Evolutionary conservation across 2,888 invertebrate species (phyloP), one percentile per base, ranked within the genome.

Genomic region (Cepaea hortensis): DNA sequence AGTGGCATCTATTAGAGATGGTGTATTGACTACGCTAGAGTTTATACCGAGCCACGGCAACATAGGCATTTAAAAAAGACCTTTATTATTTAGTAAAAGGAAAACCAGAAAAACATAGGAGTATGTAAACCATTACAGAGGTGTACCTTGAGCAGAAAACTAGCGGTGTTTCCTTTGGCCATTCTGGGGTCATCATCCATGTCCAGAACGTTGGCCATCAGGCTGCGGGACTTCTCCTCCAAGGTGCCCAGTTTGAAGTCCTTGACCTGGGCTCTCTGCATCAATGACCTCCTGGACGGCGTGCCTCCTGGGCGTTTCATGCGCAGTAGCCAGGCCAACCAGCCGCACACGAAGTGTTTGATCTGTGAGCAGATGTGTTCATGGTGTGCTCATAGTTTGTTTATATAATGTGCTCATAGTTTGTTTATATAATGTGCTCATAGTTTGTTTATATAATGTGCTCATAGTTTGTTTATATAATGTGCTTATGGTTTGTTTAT

Each of bases 301-400:
- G 81, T 82, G 68, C 88, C 88, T 84, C 98, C 98, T 76, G 99
- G 99, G 93, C 99, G 96, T 93, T 97, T 97, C 99, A 99, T 99
- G 93, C 98, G 96, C 94, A 99, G 96, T 93, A 99, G 95, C 96
- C 98, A 98, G 92, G 99, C 99, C 95, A 99, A 96, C 98, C 99
- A 99, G 95, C 97, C 97, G 93, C 99, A 96, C 95, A 99, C 98
- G 94, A 99, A 96, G 92, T 97, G 96, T 95, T 98, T 97, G 93
- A 98, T 97, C 99, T 99, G 95, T 20, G 5, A 11, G 4, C 5
- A 11, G 68, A 68, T 0, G 18, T 20, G 68, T 20, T 68, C n/a
- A 20, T 11, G 65, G 4, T 18, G 68, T 68, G 18, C 65, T 65
- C 1, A 35, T 11, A 55, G 55, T 6, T 55, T 0, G 55, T 55